Base-by-base conservation (phyloP, 2,888 invertebrate genomes). In the Cephus pulcher region DNA sequence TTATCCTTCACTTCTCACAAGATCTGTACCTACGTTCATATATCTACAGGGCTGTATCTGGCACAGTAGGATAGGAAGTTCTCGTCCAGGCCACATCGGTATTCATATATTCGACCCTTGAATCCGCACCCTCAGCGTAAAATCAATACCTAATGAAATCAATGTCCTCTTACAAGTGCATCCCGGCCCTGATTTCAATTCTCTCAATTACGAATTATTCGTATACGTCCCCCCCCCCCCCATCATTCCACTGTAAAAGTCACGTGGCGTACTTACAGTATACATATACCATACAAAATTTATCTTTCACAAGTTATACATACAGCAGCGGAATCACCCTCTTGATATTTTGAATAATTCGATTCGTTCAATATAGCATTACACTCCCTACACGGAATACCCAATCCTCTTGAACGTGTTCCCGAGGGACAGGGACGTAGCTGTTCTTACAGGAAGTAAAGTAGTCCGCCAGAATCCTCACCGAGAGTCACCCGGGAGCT, bases 111-210 rank as follows among this genome's bases (percentile, higher is more conserved):
- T 88, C 89, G 78, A 78, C 56, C 76, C 82, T 56, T 69, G 85
- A 85, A 87, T 86, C 85, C 81, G 79, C 84, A 84, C 86, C 84
- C 71, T 56, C 81, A 79, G 80, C 79, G 83, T 83, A 87, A 88
- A 88, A 89, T 89, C 89, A 88, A 88, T 89, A 89, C 86, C 80
- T 88, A 88, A 89, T 88, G 86, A 89, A 90, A 90, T 90, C 90
- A 89, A 88, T 88, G 89, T 88, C 85, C 85, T 84, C 86, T 82
- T 83, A 81, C n/a, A 30, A 34, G 40, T 56, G 69, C 70, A 76
- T 76, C 23, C 32, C 34, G 70, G 11, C 23, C n/a, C 71, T 69
- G 37, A 69, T 75, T 75, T 75, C 11, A 56, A 78, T 78, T 23
- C 23, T 56, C 40, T 15, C 40, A 56, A 56, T 56, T 23, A 56